Evolutionary conservation across 2,888 invertebrate genomes (phyloP), one percentile per base, ranked within the genome.

Genomic region (Abrostola triplasia): DNA sequence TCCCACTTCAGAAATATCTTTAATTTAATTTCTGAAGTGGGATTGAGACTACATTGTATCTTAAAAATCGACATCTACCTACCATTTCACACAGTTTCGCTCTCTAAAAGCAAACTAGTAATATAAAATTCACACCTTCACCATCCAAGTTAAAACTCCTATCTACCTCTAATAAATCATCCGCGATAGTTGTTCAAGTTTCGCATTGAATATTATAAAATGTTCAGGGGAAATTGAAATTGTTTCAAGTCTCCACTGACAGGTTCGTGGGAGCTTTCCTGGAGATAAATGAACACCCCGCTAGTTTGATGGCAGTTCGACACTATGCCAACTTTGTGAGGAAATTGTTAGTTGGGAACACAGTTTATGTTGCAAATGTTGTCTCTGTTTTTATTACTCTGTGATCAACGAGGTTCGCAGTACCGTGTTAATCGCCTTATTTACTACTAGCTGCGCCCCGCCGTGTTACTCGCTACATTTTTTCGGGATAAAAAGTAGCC

Each of bases 201-300:
- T 58, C 36, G 36, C 62, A 64, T 68, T 70, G 69, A 77, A 77
- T 78, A 74, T 73, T 73, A 76, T 70, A 76, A 76, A 73, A 76
- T 76, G 73, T 63, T 67, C 49, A 40, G n/a, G 53, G 71, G 70
- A 70, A 77, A 79, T 77, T 78, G 77, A 76, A 74, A 79, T 81
- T 76, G 80, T 73, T 75, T 80, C 67, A 68, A 65, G 65, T 60
- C 53, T 52, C 66, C 36, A 64, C 62, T 70, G 80, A 72, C 74
- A 50, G 67, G 50, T 60, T 41, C 35, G 37, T 58, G 10, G 35
- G 53, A 24, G 68, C 64, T 53, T 61, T 65, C 6, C 63, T 44
- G 6, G 60, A 76, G 73, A 81, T 81, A 76, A 77, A 77, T 76
- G 72, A 67, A 69, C 59, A 64, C 65, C 65, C 63, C 24, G 51